A percentile compares a stretch with the other conserved stretches of the same genome.
phyloP scores from a whole-genome alignment of 2,888 invertebrate species.

The Imbricaverruca yamaguchii region DNA sequence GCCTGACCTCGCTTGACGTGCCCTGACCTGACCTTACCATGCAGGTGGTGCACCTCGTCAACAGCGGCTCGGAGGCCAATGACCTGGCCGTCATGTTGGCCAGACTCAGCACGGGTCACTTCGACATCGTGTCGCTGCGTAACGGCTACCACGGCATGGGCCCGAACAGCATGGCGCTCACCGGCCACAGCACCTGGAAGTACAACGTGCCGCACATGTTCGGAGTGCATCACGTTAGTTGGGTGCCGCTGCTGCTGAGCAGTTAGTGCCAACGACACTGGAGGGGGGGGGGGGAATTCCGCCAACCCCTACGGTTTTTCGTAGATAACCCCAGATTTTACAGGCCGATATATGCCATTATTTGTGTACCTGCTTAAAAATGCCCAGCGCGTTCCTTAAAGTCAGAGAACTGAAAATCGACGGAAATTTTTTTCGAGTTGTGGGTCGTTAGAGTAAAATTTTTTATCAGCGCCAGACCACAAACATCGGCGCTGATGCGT shows the following conservation, averaged over 20 bases:
- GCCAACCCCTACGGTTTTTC: too few species aligned
- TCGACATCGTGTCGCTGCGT: slow-evolving; percentile 75
- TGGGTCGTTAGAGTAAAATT: too few species aligned
- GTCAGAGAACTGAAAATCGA: too few species aligned
- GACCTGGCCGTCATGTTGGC: slow-evolving; percentile 86
- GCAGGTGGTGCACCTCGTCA: slow-evolving; percentile 83
- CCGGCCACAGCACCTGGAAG: slow-evolving; percentile 70
- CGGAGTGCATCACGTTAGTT: slow-evolving; percentile 70
- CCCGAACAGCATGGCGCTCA: slow-evolving; percentile 69
- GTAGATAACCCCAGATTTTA: too few species aligned
- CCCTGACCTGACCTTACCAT: slow-evolving; percentile 30
- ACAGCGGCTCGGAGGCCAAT: slow-evolving; percentile 96
- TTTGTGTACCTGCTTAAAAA: too few species aligned
- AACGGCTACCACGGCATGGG: slow-evolving; percentile 84
- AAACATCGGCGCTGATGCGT: too few species aligned
- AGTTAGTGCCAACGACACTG: background rate
- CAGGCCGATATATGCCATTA: too few species aligned
- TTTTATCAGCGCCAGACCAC: too few species aligned
- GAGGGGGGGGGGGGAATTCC: background rate
- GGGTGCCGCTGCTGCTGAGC: too few species aligned
- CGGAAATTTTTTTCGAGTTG: too few species aligned
- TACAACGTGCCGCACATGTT: slow-evolving; percentile 60
- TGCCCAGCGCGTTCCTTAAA: too few species aligned
- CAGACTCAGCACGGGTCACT: slow-evolving; percentile 72
- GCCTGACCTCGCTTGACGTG: too few species aligned